Evolutionary conservation across 2,797 vertebrate genomes (phyloP).

Genomic region (Phoeniculus purpureus): DNA sequence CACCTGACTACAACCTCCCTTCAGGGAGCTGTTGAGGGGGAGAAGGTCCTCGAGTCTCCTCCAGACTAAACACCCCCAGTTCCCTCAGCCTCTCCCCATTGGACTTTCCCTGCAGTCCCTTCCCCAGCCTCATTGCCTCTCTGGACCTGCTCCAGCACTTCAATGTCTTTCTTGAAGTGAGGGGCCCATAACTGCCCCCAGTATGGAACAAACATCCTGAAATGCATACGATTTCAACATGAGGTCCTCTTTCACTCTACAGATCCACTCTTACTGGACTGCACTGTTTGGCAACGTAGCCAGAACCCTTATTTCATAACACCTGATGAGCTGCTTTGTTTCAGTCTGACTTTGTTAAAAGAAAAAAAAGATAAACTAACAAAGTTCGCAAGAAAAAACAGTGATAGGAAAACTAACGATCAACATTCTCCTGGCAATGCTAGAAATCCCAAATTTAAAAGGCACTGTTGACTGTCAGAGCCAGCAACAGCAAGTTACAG

Average conservation of each 20-base stretch:
- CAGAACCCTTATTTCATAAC: background rate
- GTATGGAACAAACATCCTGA: background rate
- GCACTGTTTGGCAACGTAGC: background rate
- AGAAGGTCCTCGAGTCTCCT: too few species aligned
- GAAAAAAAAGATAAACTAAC: background rate
- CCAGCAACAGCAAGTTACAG: conserved; percentile 5
- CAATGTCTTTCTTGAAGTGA: too few species aligned
- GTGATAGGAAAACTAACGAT: background rate
- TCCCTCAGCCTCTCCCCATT: too few species aligned
- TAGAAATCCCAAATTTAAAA: conserved; percentile 48
- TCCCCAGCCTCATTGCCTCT: too few species aligned
- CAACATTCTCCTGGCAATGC: background rate
- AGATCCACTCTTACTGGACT: background rate
- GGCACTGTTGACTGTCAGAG: background rate
- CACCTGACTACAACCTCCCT: too few species aligned
- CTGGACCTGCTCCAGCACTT: too few species aligned
- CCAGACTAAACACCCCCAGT: too few species aligned
- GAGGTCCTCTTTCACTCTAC: background rate
- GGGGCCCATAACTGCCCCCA: too few species aligned
- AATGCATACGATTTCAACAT: background rate
- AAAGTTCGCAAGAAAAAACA: conserved; percentile 3
- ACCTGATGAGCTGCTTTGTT: background rate
- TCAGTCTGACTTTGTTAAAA: conserved; percentile 1
- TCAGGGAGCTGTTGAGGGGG: too few species aligned
- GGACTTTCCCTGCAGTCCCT: too few species aligned